These are phyloP conservation scores for Diadumene lineata DNA, from an alignment of 92 coral and sea anemone species.

Conservation along the genomic window DNA sequence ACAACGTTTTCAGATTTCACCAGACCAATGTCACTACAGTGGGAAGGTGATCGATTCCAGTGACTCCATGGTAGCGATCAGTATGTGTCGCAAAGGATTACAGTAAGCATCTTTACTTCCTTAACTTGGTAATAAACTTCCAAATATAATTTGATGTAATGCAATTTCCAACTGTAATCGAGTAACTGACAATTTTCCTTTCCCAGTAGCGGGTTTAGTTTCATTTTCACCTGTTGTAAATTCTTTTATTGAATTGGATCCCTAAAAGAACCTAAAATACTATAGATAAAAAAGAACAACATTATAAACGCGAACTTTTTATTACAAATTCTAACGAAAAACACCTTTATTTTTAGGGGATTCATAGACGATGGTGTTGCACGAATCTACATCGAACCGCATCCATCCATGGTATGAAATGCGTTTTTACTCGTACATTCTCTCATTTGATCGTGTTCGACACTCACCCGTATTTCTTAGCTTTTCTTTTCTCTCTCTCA, in stretches of 20 bases:
- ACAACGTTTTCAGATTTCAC: constrained; percentile 7
- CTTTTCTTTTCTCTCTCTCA: not conserved
- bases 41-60: constrained; percentile 54
- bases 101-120: constrained; percentile 24
- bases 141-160: too few species aligned
- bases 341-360: constrained; percentile 37
- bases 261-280: too few species aligned
- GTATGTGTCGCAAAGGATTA: constrained; percentile 58
- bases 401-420: constrained; percentile 5
- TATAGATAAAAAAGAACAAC: too few species aligned
- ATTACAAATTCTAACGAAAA: not conserved
- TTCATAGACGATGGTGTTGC: constrained; percentile 46
- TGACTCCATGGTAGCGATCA: constrained; percentile 53
- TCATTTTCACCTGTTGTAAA: not conserved
- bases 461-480: not conserved
- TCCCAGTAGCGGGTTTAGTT: too few species aligned
- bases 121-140: too few species aligned
- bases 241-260: too few species aligned
- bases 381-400: constrained; percentile 53
- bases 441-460: not conserved
- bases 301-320: not conserved
- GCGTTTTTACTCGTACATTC: not conserved
- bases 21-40: constrained; percentile 59
- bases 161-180: too few species aligned
- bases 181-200: too few species aligned